Percentiles rank a stretch among this genome's conserved stretches.
Evolutionary conservation across 92 coral and sea anemone species (phyloP).

Genomic region (Galaxea fascicularis): DNA sequence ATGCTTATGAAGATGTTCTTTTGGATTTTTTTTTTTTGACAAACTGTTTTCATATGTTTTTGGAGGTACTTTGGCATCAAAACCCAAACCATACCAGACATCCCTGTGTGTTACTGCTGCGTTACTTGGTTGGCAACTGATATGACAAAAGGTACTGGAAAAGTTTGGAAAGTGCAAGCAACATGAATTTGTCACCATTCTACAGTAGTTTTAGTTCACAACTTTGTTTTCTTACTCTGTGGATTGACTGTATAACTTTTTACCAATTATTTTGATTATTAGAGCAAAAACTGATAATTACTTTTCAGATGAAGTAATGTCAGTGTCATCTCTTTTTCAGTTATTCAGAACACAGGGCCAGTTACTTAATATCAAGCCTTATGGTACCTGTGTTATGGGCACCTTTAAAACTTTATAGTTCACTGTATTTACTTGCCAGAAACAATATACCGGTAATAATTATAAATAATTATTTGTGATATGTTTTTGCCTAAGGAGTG

Average conservation of each 20-base stretch:
- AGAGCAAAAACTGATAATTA: background rate
- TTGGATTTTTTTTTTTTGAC: constrained; percentile 34
- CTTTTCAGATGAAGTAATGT: background rate
- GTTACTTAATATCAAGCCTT: no score
- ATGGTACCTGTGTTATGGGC: background rate
- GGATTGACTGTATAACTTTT: no score
- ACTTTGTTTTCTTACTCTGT: no score
- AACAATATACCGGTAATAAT: background rate
- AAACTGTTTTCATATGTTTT: constrained; percentile 40
- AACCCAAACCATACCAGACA: constrained; percentile 39
- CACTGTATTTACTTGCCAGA: background rate
- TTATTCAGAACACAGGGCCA: constrained; percentile 10
- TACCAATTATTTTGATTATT: no score
- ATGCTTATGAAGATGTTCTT: constrained; percentile 54
- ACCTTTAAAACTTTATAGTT: background rate
- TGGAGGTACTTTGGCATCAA: constrained; percentile 44
- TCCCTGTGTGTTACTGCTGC: constrained; percentile 58
- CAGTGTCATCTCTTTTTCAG: background rate
- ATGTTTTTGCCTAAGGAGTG: constrained; percentile 10
- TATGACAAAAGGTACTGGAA: constrained; percentile 38
- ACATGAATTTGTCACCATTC: constrained; percentile 48
- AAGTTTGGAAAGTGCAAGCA: constrained; percentile 41
- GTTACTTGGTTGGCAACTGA: constrained; percentile 59
- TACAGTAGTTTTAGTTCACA: background rate
- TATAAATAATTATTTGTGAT: background rate